A percentile compares a stretch with the other conserved stretches of the same genome.
Evolutionary conservation across 2,797 vertebrate species (phyloP).

Genomic region (Catostomus latipinnis): DNA sequence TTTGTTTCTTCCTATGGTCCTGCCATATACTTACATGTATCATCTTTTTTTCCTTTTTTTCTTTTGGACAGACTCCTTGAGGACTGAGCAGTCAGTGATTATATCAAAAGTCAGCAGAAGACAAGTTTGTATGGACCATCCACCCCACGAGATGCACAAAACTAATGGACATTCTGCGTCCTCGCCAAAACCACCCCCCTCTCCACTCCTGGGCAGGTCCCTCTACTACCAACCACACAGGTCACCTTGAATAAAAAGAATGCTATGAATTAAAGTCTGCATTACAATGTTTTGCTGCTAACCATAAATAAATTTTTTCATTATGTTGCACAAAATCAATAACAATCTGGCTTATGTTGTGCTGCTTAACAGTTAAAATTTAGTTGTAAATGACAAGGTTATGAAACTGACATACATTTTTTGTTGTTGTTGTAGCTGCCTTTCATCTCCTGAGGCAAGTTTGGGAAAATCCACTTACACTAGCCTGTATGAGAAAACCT

Average conservation of each 20-base stretch:
- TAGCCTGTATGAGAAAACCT: conserved; percentile 87
- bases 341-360: too few relatives aligned
- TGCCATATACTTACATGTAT: not conserved
- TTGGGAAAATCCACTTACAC: conserved; percentile 64
- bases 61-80: conserved; percentile 63
- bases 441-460: conserved; percentile 53
- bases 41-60: not conserved
- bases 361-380: not conserved
- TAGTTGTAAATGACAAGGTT: not conserved
- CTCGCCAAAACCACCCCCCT: conserved; percentile 62
- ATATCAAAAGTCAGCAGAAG: conserved; percentile 73
- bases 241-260: conserved; percentile 15
- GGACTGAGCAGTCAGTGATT: conserved; percentile 66
- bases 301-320: not conserved
- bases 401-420: not conserved
- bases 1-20: not conserved
- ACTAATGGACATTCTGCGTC: conserved; percentile 78
- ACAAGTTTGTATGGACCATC: conserved; percentile 70
- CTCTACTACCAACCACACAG: conserved; percentile 70
- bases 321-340: not conserved
- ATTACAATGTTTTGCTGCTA: not conserved
- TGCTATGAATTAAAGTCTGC: not conserved
- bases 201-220: conserved; percentile 76
- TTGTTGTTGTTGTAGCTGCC: conserved; percentile 56
- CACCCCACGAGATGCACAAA: conserved; percentile 73